These are phyloP conservation scores for Arnoldichthys spilopterus DNA, from an alignment of 2,797 vertebrate species.

Conservation along the genomic window DNA sequence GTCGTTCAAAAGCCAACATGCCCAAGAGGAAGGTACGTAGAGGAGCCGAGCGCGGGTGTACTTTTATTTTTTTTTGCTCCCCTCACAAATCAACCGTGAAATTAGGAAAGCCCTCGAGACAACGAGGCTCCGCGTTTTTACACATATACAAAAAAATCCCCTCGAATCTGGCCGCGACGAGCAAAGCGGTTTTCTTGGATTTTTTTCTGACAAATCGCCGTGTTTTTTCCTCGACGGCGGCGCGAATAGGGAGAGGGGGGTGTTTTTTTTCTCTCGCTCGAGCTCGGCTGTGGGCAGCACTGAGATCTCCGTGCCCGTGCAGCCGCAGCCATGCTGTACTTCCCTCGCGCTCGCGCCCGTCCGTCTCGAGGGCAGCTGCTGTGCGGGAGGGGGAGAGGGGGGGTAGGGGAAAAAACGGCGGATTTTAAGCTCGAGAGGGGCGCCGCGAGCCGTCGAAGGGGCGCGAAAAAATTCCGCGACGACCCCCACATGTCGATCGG, in stretches of 20 bases:
- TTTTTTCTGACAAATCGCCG: slow-evolving; percentile 46
- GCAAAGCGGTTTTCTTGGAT: slow-evolving; percentile 34
- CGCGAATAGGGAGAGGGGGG: slow-evolving; percentile 19
- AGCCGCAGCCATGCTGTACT: slow-evolving; percentile 69
- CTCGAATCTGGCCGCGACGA: slow-evolving; percentile 3
- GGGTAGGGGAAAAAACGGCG: slow-evolving; percentile 41
- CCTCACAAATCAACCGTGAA: slow-evolving; percentile 63
- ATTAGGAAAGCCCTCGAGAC: slow-evolving; percentile 63
- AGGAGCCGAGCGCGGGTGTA: slow-evolving; percentile 57
- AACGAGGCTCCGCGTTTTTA: slow-evolving; percentile 21
- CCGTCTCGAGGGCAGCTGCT: slow-evolving; percentile 56
- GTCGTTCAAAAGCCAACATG: slow-evolving; percentile 72
- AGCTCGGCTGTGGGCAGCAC: slow-evolving; percentile 56
- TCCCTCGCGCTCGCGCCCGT: slow-evolving; percentile 50
- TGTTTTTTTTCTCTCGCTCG: slow-evolving; percentile 45
- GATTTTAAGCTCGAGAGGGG: slow-evolving; percentile 48
- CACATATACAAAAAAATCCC: slow-evolving; percentile 19
- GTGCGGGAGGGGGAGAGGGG: not conserved
- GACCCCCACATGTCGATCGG: slow-evolving; percentile 35
- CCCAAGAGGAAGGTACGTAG: slow-evolving; percentile 88
- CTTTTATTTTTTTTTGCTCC: slow-evolving; percentile 54
- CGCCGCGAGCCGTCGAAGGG: not conserved
- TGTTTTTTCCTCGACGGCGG: slow-evolving; percentile 43
- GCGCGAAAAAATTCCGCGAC: slow-evolving; percentile 55
- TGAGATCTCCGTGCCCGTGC: slow-evolving; percentile 64